Base-by-base conservation (phyloP, 1,140 invertebrate species). In the Neodiprion virginianus region DNA sequence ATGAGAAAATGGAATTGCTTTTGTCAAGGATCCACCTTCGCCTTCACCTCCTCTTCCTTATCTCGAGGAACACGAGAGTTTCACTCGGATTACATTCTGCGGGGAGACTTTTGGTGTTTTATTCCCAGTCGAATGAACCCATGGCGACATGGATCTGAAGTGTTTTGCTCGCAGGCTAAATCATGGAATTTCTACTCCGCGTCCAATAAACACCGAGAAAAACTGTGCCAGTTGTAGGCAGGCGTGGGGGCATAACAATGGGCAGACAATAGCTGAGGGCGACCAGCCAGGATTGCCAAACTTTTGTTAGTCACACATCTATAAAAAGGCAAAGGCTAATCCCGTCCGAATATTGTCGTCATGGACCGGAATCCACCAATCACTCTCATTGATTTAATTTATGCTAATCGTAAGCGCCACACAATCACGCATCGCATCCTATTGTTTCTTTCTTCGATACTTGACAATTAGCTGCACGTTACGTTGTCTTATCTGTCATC, bases 181-280 rank as follows among this genome's bases (percentile, higher is more conserved):
- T 40, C 28, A 40, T 2, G 28, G 5, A 40, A 40, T 40, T 40
- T 40, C 28, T 40, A 40, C 28, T 40, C 28, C 28, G 28, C 28
- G 5, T 40, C 28, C 5, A 40, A 40, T 40, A 40, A 40, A 40
- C 12, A 1, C 11, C 8, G 67, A 23, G 12, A 7, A 40, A 40
- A 23, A 23, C 67, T 69, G 67, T 69, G 67, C 67, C 67, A 47
- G 40, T 23, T 69, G 67, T 69, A 14, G 67, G 67, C 53, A 61
- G 53, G 53, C 53, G n/a, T 8, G 53, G 53, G 53, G 53, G 53
- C 53, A 61, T 7, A 8, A 61, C 53, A 61, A 61, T 69, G 67
- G 67, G 3, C 7, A 23, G 67, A 17, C 21, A 69, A 69, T 12
- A 17, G 40, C 14, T 14, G 17, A 14, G 61, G 61, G 12, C 12